These are phyloP conservation scores for Leptoteleia sp. DNA, from an alignment of 1,140 invertebrate species.

Conservation along the genomic window DNA sequence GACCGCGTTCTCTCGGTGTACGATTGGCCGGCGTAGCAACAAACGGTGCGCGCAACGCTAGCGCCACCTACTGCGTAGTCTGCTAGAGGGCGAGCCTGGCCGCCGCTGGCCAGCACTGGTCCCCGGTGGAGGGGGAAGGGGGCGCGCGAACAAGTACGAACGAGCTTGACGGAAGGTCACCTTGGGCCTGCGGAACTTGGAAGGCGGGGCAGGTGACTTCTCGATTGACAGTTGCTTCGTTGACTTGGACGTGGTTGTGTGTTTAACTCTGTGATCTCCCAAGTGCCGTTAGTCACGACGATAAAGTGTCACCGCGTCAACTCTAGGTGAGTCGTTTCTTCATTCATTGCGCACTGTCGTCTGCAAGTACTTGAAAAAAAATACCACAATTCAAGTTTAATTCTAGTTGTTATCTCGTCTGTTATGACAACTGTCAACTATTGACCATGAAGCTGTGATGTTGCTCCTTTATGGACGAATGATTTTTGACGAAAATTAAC, in stretches of 20 bases:
- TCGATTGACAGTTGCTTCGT: slow-evolving; percentile 51
- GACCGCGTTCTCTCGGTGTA: too few relatives aligned
- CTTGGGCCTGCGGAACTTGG: slow-evolving; percentile 47
- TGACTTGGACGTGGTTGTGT: slow-evolving; percentile 18
- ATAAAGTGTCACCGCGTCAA: neutral
- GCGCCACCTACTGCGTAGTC: too few relatives aligned
- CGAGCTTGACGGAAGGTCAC: slow-evolving; percentile 54
- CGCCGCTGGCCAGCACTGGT: too few relatives aligned
- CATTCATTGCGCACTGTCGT: slow-evolving; percentile 25
- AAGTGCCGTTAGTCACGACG: slow-evolving; percentile 2
- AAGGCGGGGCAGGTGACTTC: slow-evolving; percentile 48
- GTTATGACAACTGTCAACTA: too few relatives aligned
- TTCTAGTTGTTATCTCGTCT: too few relatives aligned
- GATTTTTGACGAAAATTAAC: too few relatives aligned
- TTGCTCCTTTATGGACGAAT: too few relatives aligned
- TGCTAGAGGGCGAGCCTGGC: too few relatives aligned
- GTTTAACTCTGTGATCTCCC: neutral
- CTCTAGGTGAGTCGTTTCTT: slow-evolving; percentile 22
- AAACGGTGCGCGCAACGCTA: too few relatives aligned
- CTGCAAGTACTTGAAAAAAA: slow-evolving; percentile 10
- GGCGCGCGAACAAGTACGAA: neutral
- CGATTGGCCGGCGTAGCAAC: too few relatives aligned
- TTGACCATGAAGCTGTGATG: too few relatives aligned
- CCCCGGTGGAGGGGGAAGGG: too few relatives aligned
- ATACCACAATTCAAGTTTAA: neutral